phyloP scores from a whole-genome alignment of 2,888 invertebrate genomes.

The Acholoe squamosa region DNA sequence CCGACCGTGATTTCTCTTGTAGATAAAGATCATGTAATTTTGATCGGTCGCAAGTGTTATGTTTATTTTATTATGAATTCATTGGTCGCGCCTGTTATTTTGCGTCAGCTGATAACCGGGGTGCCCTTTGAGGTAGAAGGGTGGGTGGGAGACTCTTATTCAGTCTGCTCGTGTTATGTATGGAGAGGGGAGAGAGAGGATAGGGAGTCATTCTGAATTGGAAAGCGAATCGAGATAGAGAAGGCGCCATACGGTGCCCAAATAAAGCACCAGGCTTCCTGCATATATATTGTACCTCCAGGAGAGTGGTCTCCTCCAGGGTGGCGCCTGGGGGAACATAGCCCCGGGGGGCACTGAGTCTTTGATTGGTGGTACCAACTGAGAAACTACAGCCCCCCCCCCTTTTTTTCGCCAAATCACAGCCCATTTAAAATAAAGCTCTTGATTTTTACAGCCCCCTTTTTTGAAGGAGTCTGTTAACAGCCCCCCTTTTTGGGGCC shows the following conservation, averaged over 20 bases:
- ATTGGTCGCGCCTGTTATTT: conserved; percentile 34
- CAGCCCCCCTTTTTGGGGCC: too few relatives aligned
- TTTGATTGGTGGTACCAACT: too few relatives aligned
- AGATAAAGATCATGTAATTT: conserved; percentile 62
- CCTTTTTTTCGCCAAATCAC: too few relatives aligned
- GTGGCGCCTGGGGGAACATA: not conserved
- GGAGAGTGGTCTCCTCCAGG: not conserved
- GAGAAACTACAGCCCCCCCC: too few relatives aligned
- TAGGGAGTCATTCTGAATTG: too few relatives aligned
- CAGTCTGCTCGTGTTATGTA: not conserved
- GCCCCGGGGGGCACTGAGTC: not conserved
- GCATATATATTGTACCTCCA: conserved; percentile 35
- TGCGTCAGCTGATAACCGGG: not conserved
- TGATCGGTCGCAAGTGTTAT: conserved; percentile 56
- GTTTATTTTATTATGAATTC: conserved; percentile 59
- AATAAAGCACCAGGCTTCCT: not conserved
- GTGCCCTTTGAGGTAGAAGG: not conserved
- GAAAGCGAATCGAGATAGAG: not conserved
- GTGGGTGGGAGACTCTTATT: not conserved
- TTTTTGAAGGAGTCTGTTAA: too few relatives aligned
- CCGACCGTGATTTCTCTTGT: conserved; percentile 41
- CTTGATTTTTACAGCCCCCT: too few relatives aligned
- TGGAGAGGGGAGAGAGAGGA: not conserved
- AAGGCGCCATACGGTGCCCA: conserved; percentile 9
- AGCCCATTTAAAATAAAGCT: too few relatives aligned